A percentile compares a stretch with the other conserved stretches of the same genome.
Evolutionary conservation across 1,140 invertebrate species (phyloP).

Genomic region (Euwallacea similis): DNA sequence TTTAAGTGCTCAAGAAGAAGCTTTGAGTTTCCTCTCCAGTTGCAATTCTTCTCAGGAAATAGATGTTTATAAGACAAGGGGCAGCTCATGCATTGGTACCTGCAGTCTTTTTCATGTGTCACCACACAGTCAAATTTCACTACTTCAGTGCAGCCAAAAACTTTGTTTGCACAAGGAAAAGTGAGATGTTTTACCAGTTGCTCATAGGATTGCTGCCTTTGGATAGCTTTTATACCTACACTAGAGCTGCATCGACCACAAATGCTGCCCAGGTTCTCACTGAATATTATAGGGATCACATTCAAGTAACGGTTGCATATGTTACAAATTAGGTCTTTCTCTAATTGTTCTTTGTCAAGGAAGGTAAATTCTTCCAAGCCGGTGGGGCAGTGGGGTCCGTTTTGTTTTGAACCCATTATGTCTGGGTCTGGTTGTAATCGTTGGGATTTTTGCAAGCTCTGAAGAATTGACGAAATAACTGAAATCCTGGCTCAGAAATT

Average conservation of each 20-base stretch:
- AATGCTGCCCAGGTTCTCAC: slow-evolving; percentile 20
- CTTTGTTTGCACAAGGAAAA: slow-evolving; percentile 38
- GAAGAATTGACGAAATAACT: too few relatives aligned
- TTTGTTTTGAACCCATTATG: too few relatives aligned
- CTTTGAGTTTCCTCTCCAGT: slow-evolving; percentile 31
- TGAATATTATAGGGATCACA: slow-evolving; percentile 33
- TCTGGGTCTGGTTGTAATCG: too few relatives aligned
- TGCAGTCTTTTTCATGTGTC: slow-evolving; percentile 37
- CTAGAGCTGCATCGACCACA: slow-evolving; percentile 33
- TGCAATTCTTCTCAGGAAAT: slow-evolving; percentile 18
- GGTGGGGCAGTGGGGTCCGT: too few relatives aligned
- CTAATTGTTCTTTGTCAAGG: slow-evolving; percentile 16
- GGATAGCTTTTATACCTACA: not conserved
- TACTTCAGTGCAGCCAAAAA: slow-evolving; percentile 27
- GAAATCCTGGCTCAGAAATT: too few relatives aligned
- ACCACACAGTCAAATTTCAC: slow-evolving; percentile 25
- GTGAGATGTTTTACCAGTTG: slow-evolving; percentile 19
- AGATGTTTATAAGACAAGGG: slow-evolving; percentile 21
- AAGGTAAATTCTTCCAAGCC: slow-evolving; percentile 26
- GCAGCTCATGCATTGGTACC: slow-evolving; percentile 19
- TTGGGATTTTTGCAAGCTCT: too few relatives aligned
- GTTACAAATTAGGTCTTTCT: slow-evolving; percentile 20
- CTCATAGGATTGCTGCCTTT: slow-evolving; percentile 33
- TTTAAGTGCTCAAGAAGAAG: slow-evolving; percentile 22
- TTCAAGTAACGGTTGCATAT: slow-evolving; percentile 33